phyloP scores from a whole-genome alignment of 2,113 vertebrate genomes.

The Notothenia coriiceps region DNA sequence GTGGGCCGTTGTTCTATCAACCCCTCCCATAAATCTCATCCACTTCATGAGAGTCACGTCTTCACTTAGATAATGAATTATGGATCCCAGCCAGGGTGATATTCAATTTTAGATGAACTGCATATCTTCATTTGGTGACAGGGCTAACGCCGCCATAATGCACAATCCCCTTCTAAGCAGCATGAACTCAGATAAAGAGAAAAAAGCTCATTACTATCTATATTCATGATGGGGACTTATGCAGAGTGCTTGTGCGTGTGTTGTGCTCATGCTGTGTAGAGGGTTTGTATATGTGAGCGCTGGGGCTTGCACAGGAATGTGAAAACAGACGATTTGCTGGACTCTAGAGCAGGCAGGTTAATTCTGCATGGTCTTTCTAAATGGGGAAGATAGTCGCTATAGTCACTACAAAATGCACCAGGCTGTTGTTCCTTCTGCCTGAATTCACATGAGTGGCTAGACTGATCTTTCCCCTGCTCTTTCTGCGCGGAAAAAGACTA shows the following conservation, averaged over 20 bases:
- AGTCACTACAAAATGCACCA: constrained; percentile 58
- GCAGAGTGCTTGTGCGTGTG: constrained; percentile 35
- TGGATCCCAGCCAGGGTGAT: constrained; percentile 77
- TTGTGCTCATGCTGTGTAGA: constrained; percentile 17
- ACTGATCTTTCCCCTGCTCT: constrained; percentile 71
- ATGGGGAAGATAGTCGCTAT: constrained; percentile 52
- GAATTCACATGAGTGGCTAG: constrained; percentile 73
- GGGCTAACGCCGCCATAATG: constrained; percentile 58
- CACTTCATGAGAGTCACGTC: constrained; percentile 78
- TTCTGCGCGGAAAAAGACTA: constrained; percentile 53
- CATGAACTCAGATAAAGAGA: constrained; percentile 58
- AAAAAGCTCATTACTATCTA: constrained; percentile 75
- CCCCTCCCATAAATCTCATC: constrained; percentile 76
- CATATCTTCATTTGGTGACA: constrained; percentile 79
- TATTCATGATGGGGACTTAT: constrained; percentile 73
- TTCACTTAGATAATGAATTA: constrained; percentile 84
- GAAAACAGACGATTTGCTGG: constrained; percentile 41
- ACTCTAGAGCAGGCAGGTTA: constrained; percentile 51
- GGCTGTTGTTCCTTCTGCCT: constrained; percentile 75
- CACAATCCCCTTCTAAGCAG: constrained; percentile 69
- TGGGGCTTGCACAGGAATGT: not conserved
- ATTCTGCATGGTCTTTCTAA: constrained; percentile 64
- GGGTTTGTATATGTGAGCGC: constrained; percentile 26
- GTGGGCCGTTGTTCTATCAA: constrained; percentile 60
- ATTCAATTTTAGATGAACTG: constrained; percentile 84